Evolutionary conservation across 2,113 vertebrate species (phyloP), one percentile per base, ranked within the genome.

Genomic region (Formicarius rufipectus): DNA sequence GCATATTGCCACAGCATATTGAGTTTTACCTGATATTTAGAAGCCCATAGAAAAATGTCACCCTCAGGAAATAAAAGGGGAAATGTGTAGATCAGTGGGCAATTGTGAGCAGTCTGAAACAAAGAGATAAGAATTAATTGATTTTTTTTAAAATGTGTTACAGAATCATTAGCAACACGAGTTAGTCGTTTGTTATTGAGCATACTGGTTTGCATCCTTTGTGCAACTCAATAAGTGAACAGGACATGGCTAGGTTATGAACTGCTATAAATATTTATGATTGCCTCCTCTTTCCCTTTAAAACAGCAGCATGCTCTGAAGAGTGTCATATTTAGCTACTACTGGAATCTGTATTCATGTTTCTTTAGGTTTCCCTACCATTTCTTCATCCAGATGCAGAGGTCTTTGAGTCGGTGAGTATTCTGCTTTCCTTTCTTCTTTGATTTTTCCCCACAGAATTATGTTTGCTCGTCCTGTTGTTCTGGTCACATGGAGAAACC

Each of bases 401-500:
- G 30, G 77, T 39, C 44, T 92, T 64, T n/a, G 40, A 28, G 11
- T 63, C 33, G 40, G 78, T 73, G 73, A 37, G 50, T 33, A 62
- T 58, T 88, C 44, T 81, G 62, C 42, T 14, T 83, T 82, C 60
- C 82, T 91, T 91, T 92, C 87, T 62, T 69, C 28, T 89, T 72
- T 16, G 15, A 50, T 89, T 95, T 84, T 95, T 83, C 93, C 90
- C 81, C 27, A 4, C 24, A 83, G 89, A 95, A 81, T n/a, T 28
- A n/a, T 87, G 28, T 87, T 94, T 82, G 62, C 59, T 79, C 42
- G n/a, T 73, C 60, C 79, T 50, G 30, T 69, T 96, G 40, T 62
- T 93, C 74, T 94, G 58, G 50, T 81, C 92, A 91, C 67, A 42
- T 55, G 81, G 64, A 89, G 86, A 87, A 83, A 87, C 52, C 67